Conservation (phyloP, 2,797 vertebrate species). For the Melanotaenia maccullochi region DNA sequence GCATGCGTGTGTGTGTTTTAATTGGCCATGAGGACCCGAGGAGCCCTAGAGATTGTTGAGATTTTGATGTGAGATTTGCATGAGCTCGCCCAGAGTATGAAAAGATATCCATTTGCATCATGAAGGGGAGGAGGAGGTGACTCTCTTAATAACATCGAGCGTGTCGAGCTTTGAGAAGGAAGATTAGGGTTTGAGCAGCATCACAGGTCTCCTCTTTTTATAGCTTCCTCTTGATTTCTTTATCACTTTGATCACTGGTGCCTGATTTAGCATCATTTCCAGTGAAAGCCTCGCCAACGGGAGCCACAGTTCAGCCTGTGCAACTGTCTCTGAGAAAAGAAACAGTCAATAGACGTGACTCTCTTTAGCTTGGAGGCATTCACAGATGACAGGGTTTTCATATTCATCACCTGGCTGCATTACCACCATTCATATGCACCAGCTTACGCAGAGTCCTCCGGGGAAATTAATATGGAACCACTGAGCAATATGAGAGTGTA, state of each 20-base stretch:
- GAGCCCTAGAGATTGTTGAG: constrained; percentile 49
- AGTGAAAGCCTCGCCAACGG: constrained; percentile 17
- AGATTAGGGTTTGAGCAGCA: constrained; percentile 35
- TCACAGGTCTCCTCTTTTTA: constrained; percentile 55
- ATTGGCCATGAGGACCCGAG: constrained; percentile 54
- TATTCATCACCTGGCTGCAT: constrained; percentile 40
- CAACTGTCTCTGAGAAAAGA: constrained; percentile 20
- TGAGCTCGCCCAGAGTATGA: constrained; percentile 33
- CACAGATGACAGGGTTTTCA: constrained; percentile 30
- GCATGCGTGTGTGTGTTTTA: constrained; percentile 42
- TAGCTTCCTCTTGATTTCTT: constrained; percentile 49
- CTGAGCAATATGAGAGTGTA: constrained; percentile 34
- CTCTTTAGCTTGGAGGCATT: constrained; percentile 16
- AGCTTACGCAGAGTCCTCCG: constrained; percentile 24
- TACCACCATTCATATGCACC: constrained; percentile 42
- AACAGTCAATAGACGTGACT: constrained; percentile 7
- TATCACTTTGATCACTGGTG: constrained; percentile 50
- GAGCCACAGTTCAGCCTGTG: background rate
- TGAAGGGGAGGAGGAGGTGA: constrained; percentile 15
- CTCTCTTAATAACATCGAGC: constrained; percentile 45
- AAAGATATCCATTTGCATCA: constrained; percentile 55
- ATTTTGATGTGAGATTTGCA: constrained; percentile 61
- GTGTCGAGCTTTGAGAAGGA: constrained; percentile 44
- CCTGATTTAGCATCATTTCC: constrained; percentile 37
- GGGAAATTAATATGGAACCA: constrained; percentile 59